Conservation (phyloP, 1,140 invertebrate genomes). For the Drosophila nannoptera region DNA sequence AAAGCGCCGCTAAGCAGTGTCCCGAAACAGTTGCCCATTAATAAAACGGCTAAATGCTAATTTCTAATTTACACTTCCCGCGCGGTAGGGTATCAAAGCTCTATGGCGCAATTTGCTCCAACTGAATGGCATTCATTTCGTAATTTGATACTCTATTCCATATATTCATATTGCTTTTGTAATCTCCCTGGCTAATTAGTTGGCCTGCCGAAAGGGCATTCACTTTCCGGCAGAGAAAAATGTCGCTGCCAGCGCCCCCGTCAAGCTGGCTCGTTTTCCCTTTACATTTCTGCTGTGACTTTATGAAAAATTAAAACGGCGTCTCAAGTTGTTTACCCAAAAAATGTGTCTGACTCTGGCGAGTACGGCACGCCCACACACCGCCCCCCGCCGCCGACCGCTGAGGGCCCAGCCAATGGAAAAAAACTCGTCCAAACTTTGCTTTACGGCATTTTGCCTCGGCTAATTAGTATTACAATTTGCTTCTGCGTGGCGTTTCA, state of each 20-base stretch:
- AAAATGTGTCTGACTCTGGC: slow-evolving; percentile 46
- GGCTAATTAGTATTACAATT: slow-evolving; percentile 78
- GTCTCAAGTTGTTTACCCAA: slow-evolving; percentile 74
- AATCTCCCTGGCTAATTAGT: too few relatives aligned
- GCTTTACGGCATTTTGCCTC: slow-evolving; percentile 51
- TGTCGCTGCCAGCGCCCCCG: neutral
- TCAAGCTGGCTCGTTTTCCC: slow-evolving; percentile 47
- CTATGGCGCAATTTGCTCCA: neutral
- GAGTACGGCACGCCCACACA: neutral
- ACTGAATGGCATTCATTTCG: neutral
- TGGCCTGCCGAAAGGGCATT: slow-evolving; percentile 20
- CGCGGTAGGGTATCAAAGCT: neutral
- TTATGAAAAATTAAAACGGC: slow-evolving; percentile 72
- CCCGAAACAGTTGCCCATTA: slow-evolving; percentile 25
- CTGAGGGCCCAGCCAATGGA: slow-evolving; percentile 2
- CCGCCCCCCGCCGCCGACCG: neutral
- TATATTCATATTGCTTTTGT: neutral
- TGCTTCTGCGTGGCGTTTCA: slow-evolving; percentile 54
- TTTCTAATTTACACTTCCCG: slow-evolving; percentile 19
- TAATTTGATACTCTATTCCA: too few relatives aligned
- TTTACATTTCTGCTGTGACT: slow-evolving; percentile 64
- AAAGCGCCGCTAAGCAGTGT: slow-evolving; percentile 4
- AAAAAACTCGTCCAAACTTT: slow-evolving; percentile 65
- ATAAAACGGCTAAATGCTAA: slow-evolving; percentile 25
- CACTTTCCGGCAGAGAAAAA: slow-evolving; percentile 14